These are phyloP conservation scores for Yponomeuta sedellus DNA, from an alignment of 2,888 invertebrate species.

Conservation along the genomic window DNA sequence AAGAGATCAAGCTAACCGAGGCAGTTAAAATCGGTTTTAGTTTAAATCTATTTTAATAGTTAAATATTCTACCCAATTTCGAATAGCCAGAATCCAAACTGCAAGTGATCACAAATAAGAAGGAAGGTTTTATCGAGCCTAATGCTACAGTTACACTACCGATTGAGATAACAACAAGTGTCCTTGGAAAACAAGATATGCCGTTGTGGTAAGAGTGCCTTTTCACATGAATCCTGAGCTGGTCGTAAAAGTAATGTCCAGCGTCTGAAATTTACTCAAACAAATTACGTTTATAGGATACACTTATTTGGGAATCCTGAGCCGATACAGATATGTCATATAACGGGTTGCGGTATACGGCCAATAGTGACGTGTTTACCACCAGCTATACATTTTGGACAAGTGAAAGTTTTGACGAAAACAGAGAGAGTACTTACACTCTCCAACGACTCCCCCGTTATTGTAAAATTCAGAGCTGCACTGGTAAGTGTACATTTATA, in stretches of 20 bases:
- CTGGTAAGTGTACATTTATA: constrained; percentile 52
- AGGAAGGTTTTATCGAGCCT: constrained; percentile 62
- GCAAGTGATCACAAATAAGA: constrained; percentile 32
- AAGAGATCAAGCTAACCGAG: too few relatives aligned
- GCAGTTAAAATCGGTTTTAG: too few relatives aligned
- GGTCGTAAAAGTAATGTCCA: too few relatives aligned
- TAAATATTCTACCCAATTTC: background rate
- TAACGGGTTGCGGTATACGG: constrained; percentile 77
- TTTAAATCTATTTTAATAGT: background rate
- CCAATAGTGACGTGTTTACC: constrained; percentile 81
- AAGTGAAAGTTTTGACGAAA: constrained; percentile 73
- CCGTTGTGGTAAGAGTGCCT: background rate
- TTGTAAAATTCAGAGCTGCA: constrained; percentile 71
- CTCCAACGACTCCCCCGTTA: constrained; percentile 82
- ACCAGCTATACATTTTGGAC: constrained; percentile 78
- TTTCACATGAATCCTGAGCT: too few relatives aligned
- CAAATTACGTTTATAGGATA: constrained; percentile 31
- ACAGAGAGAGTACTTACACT: constrained; percentile 70
- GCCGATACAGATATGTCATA: constrained; percentile 61
- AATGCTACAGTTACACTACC: constrained; percentile 57
- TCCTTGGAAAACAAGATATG: background rate
- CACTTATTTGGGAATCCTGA: constrained; percentile 58
- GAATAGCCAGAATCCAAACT: background rate
- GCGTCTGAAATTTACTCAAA: too few relatives aligned
- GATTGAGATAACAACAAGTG: constrained; percentile 56